phyloP scores from a whole-genome alignment of 2,888 invertebrate species.

The Diloba caeruleocephala region DNA sequence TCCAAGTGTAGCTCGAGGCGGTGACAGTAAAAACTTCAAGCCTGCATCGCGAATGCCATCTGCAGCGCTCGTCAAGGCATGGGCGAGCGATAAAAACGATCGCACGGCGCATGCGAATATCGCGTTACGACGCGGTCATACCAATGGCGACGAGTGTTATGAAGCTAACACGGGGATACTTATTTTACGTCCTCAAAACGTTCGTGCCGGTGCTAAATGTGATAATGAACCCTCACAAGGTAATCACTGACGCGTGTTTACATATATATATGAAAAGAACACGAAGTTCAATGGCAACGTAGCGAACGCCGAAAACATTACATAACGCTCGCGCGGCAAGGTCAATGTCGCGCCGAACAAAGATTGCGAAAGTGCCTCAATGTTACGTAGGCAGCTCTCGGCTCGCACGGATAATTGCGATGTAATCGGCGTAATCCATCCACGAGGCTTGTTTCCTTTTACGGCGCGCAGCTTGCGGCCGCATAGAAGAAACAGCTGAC shows the following conservation, averaged over 20 bases:
- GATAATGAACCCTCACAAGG: slow-evolving; percentile 65
- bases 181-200: slow-evolving; percentile 50
- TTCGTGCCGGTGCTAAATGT: slow-evolving; percentile 60
- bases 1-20: slow-evolving; percentile 66
- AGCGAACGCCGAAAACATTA: slow-evolving; percentile 77
- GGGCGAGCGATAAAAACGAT: slow-evolving; percentile 75
- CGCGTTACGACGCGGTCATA: slow-evolving; percentile 68
- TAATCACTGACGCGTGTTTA: slow-evolving; percentile 67
- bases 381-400: slow-evolving; percentile 72
- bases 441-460: slow-evolving; percentile 83
- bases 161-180: slow-evolving; percentile 50
- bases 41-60: slow-evolving; percentile 75
- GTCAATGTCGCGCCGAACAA: slow-evolving; percentile 85
- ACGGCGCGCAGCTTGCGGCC: slow-evolving; percentile 85
- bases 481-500: slow-evolving; percentile 88
- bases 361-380: slow-evolving; percentile 86
- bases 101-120: slow-evolving; percentile 75
- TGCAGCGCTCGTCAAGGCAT: slow-evolving; percentile 72
- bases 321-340: slow-evolving; percentile 75
- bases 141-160: slow-evolving; percentile 59
- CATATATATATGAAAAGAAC: slow-evolving; percentile 63
- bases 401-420: slow-evolving; percentile 83
- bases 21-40: slow-evolving; percentile 74
- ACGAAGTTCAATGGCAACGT: slow-evolving; percentile 77
- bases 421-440: slow-evolving; percentile 88